Evolutionary conservation across 30 jellyfish, hydroid and myxozoan genomes (phyloP).

Genomic region (Chironex yamaguchii): DNA sequence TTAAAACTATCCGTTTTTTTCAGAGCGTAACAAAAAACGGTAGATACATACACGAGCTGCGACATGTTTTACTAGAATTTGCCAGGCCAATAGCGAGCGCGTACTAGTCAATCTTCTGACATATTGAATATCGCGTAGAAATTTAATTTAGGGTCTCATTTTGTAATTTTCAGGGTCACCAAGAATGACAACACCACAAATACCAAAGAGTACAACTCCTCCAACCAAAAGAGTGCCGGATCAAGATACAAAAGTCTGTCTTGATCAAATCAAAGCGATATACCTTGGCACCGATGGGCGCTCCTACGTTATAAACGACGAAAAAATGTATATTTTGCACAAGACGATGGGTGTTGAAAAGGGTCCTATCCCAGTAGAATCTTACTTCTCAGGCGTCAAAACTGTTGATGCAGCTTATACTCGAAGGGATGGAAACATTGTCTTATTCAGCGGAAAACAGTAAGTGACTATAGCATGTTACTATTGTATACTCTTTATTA

Average conservation of each 20-base stretch:
- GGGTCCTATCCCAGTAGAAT: conserved; percentile 78
- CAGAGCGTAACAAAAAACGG: no score
- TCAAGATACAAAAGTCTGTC: background rate
- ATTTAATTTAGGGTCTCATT: no score
- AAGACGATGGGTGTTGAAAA: conserved; percentile 32
- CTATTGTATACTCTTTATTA: no score
- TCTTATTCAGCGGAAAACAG: conserved; percentile 77
- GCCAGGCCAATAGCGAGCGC: no score
- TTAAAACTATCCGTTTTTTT: no score
- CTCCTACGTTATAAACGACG: conserved; percentile 76
- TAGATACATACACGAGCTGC: no score
- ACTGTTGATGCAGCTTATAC: conserved; percentile 84
- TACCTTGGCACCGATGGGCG: conserved; percentile 65
- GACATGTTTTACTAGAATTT: no score
- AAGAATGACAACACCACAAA: no score
- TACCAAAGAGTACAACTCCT: background rate
- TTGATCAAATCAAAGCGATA: conserved; percentile 55
- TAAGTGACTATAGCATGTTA: no score
- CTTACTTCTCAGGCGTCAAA: conserved; percentile 57
- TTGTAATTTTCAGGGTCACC: no score
- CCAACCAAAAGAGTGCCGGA: background rate
- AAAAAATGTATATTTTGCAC: conserved; percentile 64
- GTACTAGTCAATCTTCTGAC: no score
- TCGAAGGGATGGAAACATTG: conserved; percentile 60
- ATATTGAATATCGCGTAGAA: no score